Evolutionary conservation across 53 echinoderm and acorn worm genomes (phyloP), one percentile per base, ranked within the genome.

Genomic region (Mesocentrotus franciscanus): DNA sequence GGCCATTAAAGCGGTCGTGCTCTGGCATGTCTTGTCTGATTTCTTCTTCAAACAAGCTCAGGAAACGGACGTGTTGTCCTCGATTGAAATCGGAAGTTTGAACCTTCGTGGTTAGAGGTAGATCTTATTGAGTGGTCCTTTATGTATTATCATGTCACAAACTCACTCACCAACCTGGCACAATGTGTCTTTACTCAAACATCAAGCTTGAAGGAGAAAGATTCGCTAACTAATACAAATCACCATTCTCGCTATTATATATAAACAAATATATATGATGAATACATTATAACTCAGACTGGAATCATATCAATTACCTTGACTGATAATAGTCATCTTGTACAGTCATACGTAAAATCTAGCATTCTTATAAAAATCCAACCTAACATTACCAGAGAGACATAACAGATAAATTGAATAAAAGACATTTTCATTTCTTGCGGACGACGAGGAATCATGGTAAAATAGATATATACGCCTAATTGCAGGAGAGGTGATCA

Each of bases 1-100:
- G 17, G 68, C 92, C 92, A 92, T 92, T 92, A 92, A 70, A 64
- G 20, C 20, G 71, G 22, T 36, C 92, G 92, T 92, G 92, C 42
- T 64, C n/a, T 22, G 35, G 92, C 62, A 92, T 92, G 14, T 61
- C 59, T 59, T 90, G 36, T 81, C 81, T 81, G 36, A 81, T 81
- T 81, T 81, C 81, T 81, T 81, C 81, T 81, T 81, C 81, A 81
- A 81, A 81, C 81, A 81, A 12, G 81, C 42, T 9, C 81, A 81
- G 81, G 81, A 81, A 81, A 42, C 81, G 81, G 81, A 81, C 81
- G 81, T 81, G 81, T 81, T 81, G 81, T 81, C 36, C 81, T 36
- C 81, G 42, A 81, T 81, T 81, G 39, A 81, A 81, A 39, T 29
- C 81, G 81, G 81, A 81, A 81, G 81, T 42, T 81, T 81, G 81